Conservation (phyloP, 2,113 vertebrate genomes). For the Geococcyx californianus region DNA sequence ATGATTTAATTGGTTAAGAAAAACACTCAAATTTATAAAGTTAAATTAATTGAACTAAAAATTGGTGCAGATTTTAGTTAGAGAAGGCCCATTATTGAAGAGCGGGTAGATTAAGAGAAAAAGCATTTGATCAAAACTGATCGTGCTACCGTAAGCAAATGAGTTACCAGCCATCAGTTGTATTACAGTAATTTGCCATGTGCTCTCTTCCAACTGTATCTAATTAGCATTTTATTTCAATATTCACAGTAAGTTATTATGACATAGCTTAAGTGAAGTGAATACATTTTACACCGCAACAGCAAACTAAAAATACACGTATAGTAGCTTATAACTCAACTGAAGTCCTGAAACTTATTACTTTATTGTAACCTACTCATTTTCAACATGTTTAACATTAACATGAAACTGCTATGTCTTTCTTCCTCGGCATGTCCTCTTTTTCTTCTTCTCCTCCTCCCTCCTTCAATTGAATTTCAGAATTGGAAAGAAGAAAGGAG, state of each 20-base stretch:
- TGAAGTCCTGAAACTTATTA: not conserved
- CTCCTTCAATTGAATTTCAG: not conserved
- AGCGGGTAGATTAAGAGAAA: not conserved
- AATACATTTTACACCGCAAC: slow-evolving; percentile 5
- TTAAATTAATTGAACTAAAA: not conserved
- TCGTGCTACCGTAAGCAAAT: not conserved
- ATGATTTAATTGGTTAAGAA: not conserved
- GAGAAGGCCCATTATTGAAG: not conserved
- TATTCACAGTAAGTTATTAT: slow-evolving; percentile 44
- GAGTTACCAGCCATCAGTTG: not conserved
- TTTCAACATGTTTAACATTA: not conserved
- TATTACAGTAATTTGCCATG: slow-evolving; percentile 36
- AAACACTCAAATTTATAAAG: not conserved
- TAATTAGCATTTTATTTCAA: slow-evolving; percentile 60
- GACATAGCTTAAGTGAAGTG: slow-evolving; percentile 34
- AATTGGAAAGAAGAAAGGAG: not conserved
- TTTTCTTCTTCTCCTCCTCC: not conserved
- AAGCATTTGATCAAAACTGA: slow-evolving; percentile 46
- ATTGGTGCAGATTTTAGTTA: not conserved
- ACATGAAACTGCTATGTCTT: not conserved
- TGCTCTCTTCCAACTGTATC: slow-evolving; percentile 41
- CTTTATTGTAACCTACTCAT: not conserved
- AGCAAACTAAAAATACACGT: slow-evolving; percentile 31
- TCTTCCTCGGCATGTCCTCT: not conserved
- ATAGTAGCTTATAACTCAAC: not conserved